A percentile compares a stretch with the other conserved stretches of the same genome.
Evolutionary conservation across 2,888 invertebrate species (phyloP).

Genomic region (Callyntrura guangdongensis): DNA sequence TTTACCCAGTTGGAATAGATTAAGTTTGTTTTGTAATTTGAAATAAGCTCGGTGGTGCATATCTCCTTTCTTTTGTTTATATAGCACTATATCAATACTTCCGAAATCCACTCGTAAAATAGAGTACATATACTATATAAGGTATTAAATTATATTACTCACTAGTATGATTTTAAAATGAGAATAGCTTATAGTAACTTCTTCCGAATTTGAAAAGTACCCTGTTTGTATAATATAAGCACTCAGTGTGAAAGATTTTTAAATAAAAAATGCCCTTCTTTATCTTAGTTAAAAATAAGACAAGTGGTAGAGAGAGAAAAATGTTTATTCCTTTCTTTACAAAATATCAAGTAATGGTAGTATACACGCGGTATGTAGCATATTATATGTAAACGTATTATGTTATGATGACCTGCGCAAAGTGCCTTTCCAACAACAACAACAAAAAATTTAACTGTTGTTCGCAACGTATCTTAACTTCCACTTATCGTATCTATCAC

Average conservation of each 20-base stretch:
- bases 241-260: neutral
- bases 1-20: neutral
- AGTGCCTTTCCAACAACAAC: conserved; percentile 56
- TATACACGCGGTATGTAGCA: no score
- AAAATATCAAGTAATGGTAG: neutral
- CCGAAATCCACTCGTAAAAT: neutral
- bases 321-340: neutral
- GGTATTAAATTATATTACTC: neutral
- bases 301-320: neutral
- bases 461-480: neutral
- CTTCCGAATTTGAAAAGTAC: neutral
- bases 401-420: conserved; percentile 71
- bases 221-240: conserved; percentile 8
- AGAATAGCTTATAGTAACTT: neutral
- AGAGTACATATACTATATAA: neutral
- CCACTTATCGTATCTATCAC: no score
- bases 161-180: neutral
- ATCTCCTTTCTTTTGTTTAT: neutral
- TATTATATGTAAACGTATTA: neutral
- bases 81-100: neutral
- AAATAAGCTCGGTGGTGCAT: neutral
- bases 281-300: neutral
- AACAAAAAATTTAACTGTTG: neutral
- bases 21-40: neutral
- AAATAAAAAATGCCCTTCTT: neutral